Evolutionary conservation across 2,888 invertebrate species (phyloP).

Genomic region (Beris chalybata): DNA sequence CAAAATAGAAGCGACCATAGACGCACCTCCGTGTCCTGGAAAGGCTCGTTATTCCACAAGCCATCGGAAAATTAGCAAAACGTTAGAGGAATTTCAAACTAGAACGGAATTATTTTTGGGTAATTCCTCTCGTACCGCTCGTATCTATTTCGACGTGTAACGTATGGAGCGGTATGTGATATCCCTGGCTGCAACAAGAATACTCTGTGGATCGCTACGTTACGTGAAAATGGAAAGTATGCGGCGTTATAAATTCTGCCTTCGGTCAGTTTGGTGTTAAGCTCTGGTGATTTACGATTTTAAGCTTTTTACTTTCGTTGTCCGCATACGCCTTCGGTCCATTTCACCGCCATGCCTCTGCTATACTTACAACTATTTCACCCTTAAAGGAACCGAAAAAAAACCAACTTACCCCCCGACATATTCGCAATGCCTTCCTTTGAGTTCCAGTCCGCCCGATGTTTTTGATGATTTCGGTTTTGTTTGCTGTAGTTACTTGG

Average conservation of each 20-base stretch:
- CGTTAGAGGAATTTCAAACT: slow-evolving; percentile 8
- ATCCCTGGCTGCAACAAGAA: not conserved
- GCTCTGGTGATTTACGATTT: slow-evolving; percentile 30
- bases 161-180: not conserved
- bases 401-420: too few relatives aligned
- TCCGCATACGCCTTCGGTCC: slow-evolving; percentile 5
- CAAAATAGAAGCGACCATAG: too few relatives aligned
- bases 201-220: not conserved
- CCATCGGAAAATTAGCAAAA: slow-evolving; percentile 13
- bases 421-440: too few relatives aligned
- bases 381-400: too few relatives aligned
- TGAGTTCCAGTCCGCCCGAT: too few relatives aligned
- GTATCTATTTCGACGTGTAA: not conserved
- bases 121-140: not conserved
- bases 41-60: not conserved
- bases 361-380: too few relatives aligned
- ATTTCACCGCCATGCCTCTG: slow-evolving; percentile 2
- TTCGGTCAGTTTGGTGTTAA: slow-evolving; percentile 32
- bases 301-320: slow-evolving; percentile 22
- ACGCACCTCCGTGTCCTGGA: too few relatives aligned
- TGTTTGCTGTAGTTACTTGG: too few relatives aligned
- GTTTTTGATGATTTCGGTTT: too few relatives aligned
- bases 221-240: slow-evolving; percentile 22
- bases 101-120: slow-evolving; percentile 8
- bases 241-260: slow-evolving; percentile 25